Base-by-base conservation (phyloP, 1,140 invertebrate species). In the Drosophila kikkawai region DNA sequence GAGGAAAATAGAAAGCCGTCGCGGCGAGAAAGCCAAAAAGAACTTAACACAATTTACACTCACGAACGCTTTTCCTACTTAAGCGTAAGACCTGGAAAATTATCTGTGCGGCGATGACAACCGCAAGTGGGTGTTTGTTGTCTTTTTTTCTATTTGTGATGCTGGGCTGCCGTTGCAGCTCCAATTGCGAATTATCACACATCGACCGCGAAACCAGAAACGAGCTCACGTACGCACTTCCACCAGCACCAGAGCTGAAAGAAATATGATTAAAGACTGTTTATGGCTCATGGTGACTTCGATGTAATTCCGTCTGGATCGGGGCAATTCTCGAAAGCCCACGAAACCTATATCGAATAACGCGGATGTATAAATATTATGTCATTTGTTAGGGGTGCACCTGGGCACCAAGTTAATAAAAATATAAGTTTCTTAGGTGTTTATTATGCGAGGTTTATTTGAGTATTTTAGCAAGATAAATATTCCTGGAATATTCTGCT, bases 21-120 rank as follows among this genome's bases (percentile, higher is more conserved):
- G 50, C 60, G 42, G 22, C 63, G 75, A 83, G 82, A 87, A 87
- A 87, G 85, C 84, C 85, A 70, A 84, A 84, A 87, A 87, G 85
- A 90, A 88, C 84, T 87, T 84, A 87, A 87, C 84, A 87, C 84
- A 87, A 83, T 87, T 87, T 87, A 87, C 84, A 90, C 84, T 87
- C 84, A 70, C 85, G 80, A 90, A 68, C 85, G 84, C 59, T 87
- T 88, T 88, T 87, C 84, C 83, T 59, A 75, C 83, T 80, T 79
- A 73, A 86, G 79, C 82, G 82, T 70, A 86, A 86, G 69, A 71
- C 58, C 75, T 82, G 63, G 63, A 86, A 79, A 86, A 86, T 82
- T 70, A 81, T 75, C 78, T 59, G 50, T 42, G 29, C 22, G 39
- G 39, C 26, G 70, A 66, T 84, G 77, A 84, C 84, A 87, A 90